phyloP scores from a whole-genome alignment of 1,140 invertebrate genomes.

The Gonatopus flavifemur region DNA sequence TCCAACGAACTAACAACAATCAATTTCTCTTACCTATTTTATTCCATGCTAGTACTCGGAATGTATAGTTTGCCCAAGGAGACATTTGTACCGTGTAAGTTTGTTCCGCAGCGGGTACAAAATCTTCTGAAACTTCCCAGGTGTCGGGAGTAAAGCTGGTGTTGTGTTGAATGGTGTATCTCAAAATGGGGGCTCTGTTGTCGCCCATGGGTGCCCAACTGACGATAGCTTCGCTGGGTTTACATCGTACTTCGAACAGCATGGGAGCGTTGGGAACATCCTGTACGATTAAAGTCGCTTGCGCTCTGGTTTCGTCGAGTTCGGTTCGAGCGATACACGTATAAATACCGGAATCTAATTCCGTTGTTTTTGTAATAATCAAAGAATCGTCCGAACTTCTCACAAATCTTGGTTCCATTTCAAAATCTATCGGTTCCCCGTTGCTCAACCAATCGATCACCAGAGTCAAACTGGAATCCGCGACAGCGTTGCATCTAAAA shows the following conservation, averaged over 20 bases:
- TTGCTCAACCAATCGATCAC: slow-evolving; percentile 88
- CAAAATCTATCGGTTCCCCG: slow-evolving; percentile 84
- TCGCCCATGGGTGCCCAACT: slow-evolving; percentile 88
- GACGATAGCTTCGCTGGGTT: slow-evolving; percentile 71
- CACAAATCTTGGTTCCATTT: slow-evolving; percentile 79
- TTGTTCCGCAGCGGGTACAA: slow-evolving; percentile 78
- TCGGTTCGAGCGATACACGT: slow-evolving; percentile 93
- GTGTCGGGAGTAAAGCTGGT: slow-evolving; percentile 91
- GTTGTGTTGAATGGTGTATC: slow-evolving; percentile 91
- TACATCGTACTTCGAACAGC: slow-evolving; percentile 69
- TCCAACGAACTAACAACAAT: neutral
- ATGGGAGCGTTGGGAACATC: slow-evolving; percentile 91
- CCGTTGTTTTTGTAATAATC: slow-evolving; percentile 90
- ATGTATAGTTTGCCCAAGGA: slow-evolving; percentile 96
- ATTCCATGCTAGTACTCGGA: slow-evolving; percentile 90
- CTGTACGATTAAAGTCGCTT: slow-evolving; percentile 90
- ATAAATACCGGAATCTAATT: slow-evolving; percentile 92
- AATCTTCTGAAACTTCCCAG: slow-evolving; percentile 79
- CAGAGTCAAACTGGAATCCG: slow-evolving; percentile 77
- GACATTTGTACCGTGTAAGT: slow-evolving; percentile 76
- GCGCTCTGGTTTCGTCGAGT: slow-evolving; percentile 79
- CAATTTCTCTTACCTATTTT: slow-evolving; percentile 69
- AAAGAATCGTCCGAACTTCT: slow-evolving; percentile 88
- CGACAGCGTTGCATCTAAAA: slow-evolving; percentile 89
- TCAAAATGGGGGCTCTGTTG: slow-evolving; percentile 90